These are phyloP conservation scores for Beroe ovata DNA, from an alignment of 37 sponge, comb jelly and placozoan species.

Conservation along the genomic window DNA sequence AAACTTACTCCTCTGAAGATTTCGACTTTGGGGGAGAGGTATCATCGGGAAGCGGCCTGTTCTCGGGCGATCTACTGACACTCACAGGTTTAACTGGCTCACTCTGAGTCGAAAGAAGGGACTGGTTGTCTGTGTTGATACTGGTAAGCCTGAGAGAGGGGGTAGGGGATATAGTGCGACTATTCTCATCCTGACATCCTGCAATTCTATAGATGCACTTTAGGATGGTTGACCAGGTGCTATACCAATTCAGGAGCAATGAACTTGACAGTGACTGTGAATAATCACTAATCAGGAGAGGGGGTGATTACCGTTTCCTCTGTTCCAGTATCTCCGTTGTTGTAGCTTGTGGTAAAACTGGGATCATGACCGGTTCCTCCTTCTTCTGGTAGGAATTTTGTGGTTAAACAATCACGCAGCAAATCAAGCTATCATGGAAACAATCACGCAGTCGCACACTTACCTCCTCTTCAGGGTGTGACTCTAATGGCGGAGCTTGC, in stretches of 20 bases:
- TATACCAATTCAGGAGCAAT: no score
- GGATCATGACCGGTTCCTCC: constrained; percentile 31
- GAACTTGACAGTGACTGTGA: no score
- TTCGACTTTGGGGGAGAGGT: neutral
- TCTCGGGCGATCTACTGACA: neutral
- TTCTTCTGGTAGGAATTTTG: constrained; percentile 13
- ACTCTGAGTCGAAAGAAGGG: constrained; percentile 44
- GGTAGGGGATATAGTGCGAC: neutral
- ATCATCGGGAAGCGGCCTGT: neutral
- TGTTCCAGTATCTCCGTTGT: constrained; percentile 4
- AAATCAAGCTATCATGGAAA: no score
- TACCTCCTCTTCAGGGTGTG: no score
- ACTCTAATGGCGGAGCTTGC: neutral
- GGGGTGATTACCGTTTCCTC: constrained; percentile 36
- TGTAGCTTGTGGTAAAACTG: constrained; percentile 30
- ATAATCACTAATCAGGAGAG: no score
- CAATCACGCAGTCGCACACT: no score
- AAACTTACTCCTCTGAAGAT: constrained; percentile 65
- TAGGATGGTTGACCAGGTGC: no score
- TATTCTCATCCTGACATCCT: no score
- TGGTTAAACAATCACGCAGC: neutral
- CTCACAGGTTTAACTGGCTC: constrained; percentile 10
- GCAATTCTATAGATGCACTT: no score
- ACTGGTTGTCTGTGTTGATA: constrained; percentile 35
- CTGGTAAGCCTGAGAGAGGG: constrained; percentile 31